phyloP scores from a whole-genome alignment of 2,797 vertebrate species.

The Pseudomugil gertrudae region DNA sequence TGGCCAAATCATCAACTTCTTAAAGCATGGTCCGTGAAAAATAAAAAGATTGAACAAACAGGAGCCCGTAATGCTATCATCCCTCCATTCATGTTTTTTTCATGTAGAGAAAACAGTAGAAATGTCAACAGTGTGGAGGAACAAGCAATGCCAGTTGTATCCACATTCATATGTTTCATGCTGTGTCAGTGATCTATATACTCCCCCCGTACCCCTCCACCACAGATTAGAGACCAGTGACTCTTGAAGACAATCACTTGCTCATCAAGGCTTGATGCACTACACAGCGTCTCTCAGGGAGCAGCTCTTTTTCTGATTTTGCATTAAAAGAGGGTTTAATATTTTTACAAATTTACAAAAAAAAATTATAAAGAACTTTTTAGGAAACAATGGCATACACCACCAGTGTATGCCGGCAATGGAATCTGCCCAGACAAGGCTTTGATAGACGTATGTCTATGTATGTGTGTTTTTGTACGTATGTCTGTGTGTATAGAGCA shows the following conservation, averaged over 20 bases:
- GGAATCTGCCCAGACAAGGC: slow-evolving; percentile 90
- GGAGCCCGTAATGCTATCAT: slow-evolving; percentile 12
- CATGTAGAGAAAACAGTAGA: background rate
- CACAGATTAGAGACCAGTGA: slow-evolving; percentile 75
- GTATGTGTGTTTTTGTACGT: slow-evolving; percentile 54
- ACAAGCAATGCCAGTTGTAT: slow-evolving; percentile 7
- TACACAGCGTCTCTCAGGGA: slow-evolving; percentile 97
- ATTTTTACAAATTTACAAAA: slow-evolving; percentile 79
- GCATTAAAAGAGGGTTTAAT: slow-evolving; percentile 82
- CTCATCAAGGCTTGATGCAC: slow-evolving; percentile 84
- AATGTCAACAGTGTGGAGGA: slow-evolving; percentile 3
- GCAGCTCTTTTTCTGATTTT: slow-evolving; percentile 86
- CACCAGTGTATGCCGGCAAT: slow-evolving; percentile 61
- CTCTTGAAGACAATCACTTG: slow-evolving; percentile 94
- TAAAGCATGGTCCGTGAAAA: slow-evolving; percentile 4
- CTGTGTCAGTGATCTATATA: slow-evolving; percentile 23
- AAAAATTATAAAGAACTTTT: slow-evolving; percentile 73
- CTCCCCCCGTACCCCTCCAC: slow-evolving; percentile 33
- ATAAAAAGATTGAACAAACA: slow-evolving; percentile 12
- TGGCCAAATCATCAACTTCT: slow-evolving; percentile 56
- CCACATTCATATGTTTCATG: slow-evolving; percentile 9
- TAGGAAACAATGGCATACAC: slow-evolving; percentile 66
- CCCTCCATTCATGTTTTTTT: slow-evolving; percentile 12
- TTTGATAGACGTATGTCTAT: slow-evolving; percentile 80
- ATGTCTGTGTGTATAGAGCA: slow-evolving; percentile 64